phyloP scores from a whole-genome alignment of 1,140 invertebrate species.

The Lepidurus arcticus region DNA sequence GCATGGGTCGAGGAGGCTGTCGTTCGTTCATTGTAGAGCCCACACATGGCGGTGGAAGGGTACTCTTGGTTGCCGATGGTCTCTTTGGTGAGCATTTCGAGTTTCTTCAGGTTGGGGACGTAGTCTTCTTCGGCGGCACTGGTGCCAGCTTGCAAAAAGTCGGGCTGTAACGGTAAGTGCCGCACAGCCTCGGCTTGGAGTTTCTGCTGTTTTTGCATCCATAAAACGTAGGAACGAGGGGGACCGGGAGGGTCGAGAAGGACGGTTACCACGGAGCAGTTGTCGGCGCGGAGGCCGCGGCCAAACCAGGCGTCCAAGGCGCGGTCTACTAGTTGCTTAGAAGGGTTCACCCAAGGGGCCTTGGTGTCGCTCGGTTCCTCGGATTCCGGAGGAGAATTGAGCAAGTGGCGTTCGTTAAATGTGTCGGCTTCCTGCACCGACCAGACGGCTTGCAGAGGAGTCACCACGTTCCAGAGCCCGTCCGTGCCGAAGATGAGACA shows the following conservation, averaged over 20 bases:
- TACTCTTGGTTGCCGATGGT: neutral
- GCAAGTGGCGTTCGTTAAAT: slow-evolving; percentile 62
- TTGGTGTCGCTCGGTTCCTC: neutral
- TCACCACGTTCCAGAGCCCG: slow-evolving; percentile 93
- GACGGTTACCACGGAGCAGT: slow-evolving; percentile 88
- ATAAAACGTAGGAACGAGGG: slow-evolving; percentile 43
- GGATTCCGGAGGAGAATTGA: neutral
- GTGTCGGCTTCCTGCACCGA: slow-evolving; percentile 74
- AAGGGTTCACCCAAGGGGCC: slow-evolving; percentile 72
- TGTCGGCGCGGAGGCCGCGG: slow-evolving; percentile 82
- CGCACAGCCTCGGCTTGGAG: slow-evolving; percentile 12
- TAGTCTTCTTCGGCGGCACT: neutral
- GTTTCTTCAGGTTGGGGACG: neutral
- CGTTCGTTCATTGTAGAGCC: neutral
- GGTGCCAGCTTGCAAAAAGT: neutral
- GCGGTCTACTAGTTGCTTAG: slow-evolving; percentile 78
- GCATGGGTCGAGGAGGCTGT: neutral
- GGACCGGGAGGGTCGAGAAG: slow-evolving; percentile 86
- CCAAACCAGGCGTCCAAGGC: slow-evolving; percentile 63
- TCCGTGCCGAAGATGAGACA: slow-evolving; percentile 94
- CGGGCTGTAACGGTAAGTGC: neutral
- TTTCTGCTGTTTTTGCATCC: slow-evolving; percentile 28
- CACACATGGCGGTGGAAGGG: neutral
- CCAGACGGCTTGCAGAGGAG: slow-evolving; percentile 71
- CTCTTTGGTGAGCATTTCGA: neutral